Evolutionary conservation across 64 coral and sea anemone species (phyloP).

Genomic region (Montipora sp.): DNA sequence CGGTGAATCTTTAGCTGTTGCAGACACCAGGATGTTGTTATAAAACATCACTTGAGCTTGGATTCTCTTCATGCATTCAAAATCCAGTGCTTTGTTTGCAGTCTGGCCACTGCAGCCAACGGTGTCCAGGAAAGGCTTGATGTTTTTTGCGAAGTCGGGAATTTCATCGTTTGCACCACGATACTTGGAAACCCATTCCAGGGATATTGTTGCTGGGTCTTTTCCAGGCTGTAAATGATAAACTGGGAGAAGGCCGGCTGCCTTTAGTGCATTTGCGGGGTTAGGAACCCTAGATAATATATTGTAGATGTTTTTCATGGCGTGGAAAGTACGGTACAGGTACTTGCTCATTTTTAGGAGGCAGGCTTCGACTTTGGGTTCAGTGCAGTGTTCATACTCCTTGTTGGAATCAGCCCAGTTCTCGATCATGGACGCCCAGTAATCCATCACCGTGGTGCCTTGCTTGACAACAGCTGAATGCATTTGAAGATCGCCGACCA

Average conservation of each 20-base stretch:
- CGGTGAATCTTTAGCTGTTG: slow-evolving; percentile 37
- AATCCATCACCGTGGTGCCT: slow-evolving; percentile 32
- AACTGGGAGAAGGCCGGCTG: slow-evolving; percentile 10
- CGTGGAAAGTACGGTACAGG: slow-evolving; percentile 43
- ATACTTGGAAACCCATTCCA: slow-evolving; percentile 40
- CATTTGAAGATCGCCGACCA: slow-evolving; percentile 51
- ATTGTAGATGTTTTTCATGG: slow-evolving; percentile 52
- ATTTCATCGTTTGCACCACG: slow-evolving; percentile 25
- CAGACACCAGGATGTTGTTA: slow-evolving; percentile 44
- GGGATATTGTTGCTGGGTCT: slow-evolving; percentile 25
- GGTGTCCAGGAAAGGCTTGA: slow-evolving; percentile 40
- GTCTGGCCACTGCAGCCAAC: slow-evolving; percentile 35
- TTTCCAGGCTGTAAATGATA: slow-evolving; percentile 20
- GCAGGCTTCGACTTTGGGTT: slow-evolving; percentile 6
- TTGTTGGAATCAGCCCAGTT: slow-evolving; percentile 68
- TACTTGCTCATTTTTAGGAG: slow-evolving; percentile 69
- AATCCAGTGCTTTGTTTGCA: slow-evolving; percentile 22
- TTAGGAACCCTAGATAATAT: slow-evolving; percentile 36
- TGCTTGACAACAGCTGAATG: slow-evolving; percentile 15
- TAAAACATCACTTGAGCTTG: slow-evolving; percentile 32
- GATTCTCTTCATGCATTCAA: slow-evolving; percentile 47
- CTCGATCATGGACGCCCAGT: slow-evolving; percentile 78
- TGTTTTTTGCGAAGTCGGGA: slow-evolving; percentile 33
- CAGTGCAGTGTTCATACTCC: slow-evolving; percentile 46
- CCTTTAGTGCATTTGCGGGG: slow-evolving; percentile 30